Percentiles rank a stretch among this genome's conserved stretches.
phyloP scores from a whole-genome alignment of 2,797 vertebrate species.

The Diplodus puntazzo region DNA sequence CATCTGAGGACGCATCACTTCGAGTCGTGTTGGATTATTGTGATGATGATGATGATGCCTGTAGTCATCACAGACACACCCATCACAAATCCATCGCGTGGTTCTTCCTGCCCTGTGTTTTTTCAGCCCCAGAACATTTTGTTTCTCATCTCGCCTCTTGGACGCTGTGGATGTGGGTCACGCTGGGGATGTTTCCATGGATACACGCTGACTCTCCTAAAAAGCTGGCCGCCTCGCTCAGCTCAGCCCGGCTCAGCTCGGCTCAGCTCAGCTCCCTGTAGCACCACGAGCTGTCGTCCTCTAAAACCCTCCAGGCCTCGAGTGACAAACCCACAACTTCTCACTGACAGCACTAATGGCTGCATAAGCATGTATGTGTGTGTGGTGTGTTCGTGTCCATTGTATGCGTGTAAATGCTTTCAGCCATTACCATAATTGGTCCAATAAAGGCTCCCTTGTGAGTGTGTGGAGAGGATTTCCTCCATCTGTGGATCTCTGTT shows the following conservation, averaged over 20 bases:
- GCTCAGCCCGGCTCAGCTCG: slow-evolving; percentile 27
- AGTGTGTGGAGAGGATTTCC: slow-evolving; percentile 62
- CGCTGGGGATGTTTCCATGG: slow-evolving; percentile 74
- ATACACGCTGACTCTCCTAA: slow-evolving; percentile 64
- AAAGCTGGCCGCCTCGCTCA: slow-evolving; percentile 42
- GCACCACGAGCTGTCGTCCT: slow-evolving; percentile 13
- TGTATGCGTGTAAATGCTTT: slow-evolving; percentile 45
- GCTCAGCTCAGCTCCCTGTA: slow-evolving; percentile 33
- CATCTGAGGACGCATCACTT: not conserved
- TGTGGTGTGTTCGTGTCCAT: slow-evolving; percentile 28
- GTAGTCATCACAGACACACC: slow-evolving; percentile 28
- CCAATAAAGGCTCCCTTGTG: slow-evolving; percentile 71
- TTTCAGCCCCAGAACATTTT: slow-evolving; percentile 60
- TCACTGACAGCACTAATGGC: slow-evolving; percentile 15
- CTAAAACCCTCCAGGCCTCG: slow-evolving; percentile 10
- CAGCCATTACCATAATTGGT: slow-evolving; percentile 48
- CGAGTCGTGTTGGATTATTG: not conserved
- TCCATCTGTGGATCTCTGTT: slow-evolving; percentile 59
- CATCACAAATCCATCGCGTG: slow-evolving; percentile 30
- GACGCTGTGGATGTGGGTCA: slow-evolving; percentile 76
- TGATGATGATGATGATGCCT: not conserved
- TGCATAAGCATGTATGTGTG: slow-evolving; percentile 13
- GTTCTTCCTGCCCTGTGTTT: slow-evolving; percentile 12
- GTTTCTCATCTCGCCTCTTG: slow-evolving; percentile 63
- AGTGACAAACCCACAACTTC: slow-evolving; percentile 1